phyloP scores from a whole-genome alignment of 1,140 invertebrate species.

The Leptinotarsa undecemlineata region DNA sequence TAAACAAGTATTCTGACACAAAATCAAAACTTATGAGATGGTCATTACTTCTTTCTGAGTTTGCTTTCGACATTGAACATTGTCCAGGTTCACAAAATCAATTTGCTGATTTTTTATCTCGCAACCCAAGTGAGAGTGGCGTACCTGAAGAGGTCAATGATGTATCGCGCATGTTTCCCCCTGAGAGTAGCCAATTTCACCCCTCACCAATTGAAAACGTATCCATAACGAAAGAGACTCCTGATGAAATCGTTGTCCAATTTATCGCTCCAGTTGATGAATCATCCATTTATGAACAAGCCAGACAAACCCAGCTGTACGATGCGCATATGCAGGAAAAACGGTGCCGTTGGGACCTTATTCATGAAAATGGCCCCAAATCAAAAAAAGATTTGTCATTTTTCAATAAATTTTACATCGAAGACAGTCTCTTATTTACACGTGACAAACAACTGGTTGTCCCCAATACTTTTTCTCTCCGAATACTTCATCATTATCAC shows the following conservation, averaged over 20 bases:
- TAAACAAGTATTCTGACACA: too few species aligned
- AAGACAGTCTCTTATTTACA: not conserved
- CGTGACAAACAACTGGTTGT: not conserved
- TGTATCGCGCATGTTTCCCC: not conserved
- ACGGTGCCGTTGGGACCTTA: not conserved
- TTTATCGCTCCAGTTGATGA: not conserved
- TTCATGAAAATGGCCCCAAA: not conserved
- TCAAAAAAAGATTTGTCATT: not conserved
- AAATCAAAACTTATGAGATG: too few species aligned
- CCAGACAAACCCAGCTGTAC: not conserved
- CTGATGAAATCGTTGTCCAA: not conserved
- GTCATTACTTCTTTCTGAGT: too few species aligned
- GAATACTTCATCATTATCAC: not conserved
- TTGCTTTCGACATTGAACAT: too few species aligned
- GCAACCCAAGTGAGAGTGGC: constrained; percentile 19
- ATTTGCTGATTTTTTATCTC: constrained; percentile 39
- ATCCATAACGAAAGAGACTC: not conserved
- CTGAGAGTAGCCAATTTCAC: not conserved
- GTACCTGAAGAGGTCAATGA: not conserved
- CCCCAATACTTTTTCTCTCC: not conserved
- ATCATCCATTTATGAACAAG: not conserved
- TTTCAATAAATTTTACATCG: not conserved
- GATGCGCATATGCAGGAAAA: not conserved
- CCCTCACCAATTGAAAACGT: not conserved
- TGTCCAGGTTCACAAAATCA: too few species aligned